Evolutionary conservation across 2,113 vertebrate genomes (phyloP), one percentile per base, ranked within the genome.

Genomic region (Ceratotherium simum): DNA sequence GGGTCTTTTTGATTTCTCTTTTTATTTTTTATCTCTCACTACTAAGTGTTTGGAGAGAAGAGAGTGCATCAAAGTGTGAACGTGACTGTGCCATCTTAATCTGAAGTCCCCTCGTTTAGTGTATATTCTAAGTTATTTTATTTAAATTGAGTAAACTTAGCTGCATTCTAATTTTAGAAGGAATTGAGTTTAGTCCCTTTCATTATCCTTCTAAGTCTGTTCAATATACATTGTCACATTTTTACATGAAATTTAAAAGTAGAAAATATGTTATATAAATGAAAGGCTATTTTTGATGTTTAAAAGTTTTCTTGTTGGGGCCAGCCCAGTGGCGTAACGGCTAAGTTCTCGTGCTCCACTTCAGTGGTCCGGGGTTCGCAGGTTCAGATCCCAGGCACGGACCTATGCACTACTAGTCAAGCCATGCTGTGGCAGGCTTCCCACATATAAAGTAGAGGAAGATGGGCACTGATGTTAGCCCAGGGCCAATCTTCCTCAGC

Each of bases 181-280:
- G 62, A 94, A 95, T 83, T 84, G 51, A 62, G 64, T 91, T 92
- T 92, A 69, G 39, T 88, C 54, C 14, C 27, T 69, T 96, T 97
- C 12, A 64, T 85, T 92, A 82, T 88, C 14, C 39, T 73, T 69
- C 23, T 42, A 54, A 62, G 51, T 78, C 75, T 76, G 25, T 85
- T 85, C n/a, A 76, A 1, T 93, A 31, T 67, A 4, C 39, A 91
- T 88, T 62, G 46, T 95, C 16, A 54, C 14, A 60, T 70, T 87
- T 96, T 89, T 65, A 72, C 42, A 10, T 96, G 84, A 88, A 92
- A 83, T 92, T 94, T 96, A 90, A 70, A 97, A 94, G 29, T 76
- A 80, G 39, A 92, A 90, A 62, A 82, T 91, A 42, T 36, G 31
- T 62, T 58, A 60, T 70, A 7, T 90, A 58, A 94, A 81, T 64